Conservation (phyloP, 2,113 vertebrate genomes). For the Motacilla alba region DNA sequence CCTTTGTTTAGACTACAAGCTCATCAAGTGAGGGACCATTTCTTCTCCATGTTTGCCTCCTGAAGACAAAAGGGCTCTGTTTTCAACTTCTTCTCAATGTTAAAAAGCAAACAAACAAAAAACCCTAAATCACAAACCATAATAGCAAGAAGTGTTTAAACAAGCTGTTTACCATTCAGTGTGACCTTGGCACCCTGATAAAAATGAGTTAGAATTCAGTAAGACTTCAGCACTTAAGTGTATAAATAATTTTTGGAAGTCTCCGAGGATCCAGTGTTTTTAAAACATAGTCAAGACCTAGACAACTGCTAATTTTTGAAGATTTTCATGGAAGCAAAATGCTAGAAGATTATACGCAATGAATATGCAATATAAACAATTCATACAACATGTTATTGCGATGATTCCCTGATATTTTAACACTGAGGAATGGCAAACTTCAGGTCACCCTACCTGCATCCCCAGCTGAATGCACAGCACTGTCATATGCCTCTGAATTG, state of each 20-base stretch:
- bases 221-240: neutral
- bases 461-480: constrained; percentile 80
- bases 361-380: neutral
- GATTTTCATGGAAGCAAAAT: neutral
- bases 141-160: neutral
- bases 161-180: neutral
- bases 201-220: neutral
- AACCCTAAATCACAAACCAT: neutral
- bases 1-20: constrained; percentile 11
- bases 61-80: neutral
- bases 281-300: neutral
- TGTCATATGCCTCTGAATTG: constrained; percentile 78
- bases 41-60: neutral
- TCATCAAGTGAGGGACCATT: neutral
- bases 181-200: neutral
- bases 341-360: neutral
- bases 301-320: neutral
- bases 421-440: neutral
- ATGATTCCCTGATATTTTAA: neutral
- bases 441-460: constrained; percentile 80
- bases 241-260: neutral
- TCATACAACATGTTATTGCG: rapidly evolving
- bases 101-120: neutral
- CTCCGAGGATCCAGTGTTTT: neutral
- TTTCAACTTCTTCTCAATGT: neutral